Evolutionary conservation across 2,797 vertebrate genomes (phyloP).

Genomic region (Enteromius treurensis): DNA sequence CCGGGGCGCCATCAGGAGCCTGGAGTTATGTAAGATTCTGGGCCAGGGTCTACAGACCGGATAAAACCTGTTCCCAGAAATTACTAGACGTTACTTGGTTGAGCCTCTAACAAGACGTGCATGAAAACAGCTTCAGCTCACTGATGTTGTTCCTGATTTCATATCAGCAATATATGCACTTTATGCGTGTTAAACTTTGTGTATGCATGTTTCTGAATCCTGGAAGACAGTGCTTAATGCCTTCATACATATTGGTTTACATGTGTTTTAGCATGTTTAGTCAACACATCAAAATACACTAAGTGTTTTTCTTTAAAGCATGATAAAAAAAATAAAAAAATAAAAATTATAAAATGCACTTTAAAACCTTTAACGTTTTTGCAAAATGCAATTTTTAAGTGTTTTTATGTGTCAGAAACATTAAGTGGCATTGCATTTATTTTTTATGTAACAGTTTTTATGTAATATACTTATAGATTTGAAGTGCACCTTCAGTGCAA

Average conservation of each 20-base stretch:
- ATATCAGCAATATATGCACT: background rate
- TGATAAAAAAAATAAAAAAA: background rate
- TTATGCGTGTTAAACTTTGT: background rate
- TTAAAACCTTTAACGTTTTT: no score
- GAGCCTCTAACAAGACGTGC: background rate
- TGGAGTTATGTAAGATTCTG: slow-evolving; percentile 81
- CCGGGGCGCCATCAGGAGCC: slow-evolving; percentile 69
- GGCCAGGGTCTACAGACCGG: slow-evolving; percentile 69
- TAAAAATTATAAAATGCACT: no score
- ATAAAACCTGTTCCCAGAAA: background rate
- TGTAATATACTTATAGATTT: background rate
- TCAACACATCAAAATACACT: background rate
- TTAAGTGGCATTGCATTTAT: background rate
- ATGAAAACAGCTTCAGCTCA: background rate
- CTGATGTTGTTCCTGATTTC: background rate
- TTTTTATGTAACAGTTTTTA: background rate
- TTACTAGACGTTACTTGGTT: slow-evolving; percentile 9
- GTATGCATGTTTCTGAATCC: background rate
- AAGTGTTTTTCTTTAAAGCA: background rate
- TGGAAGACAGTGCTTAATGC: background rate
- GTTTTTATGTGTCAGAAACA: background rate
- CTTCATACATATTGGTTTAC: background rate
- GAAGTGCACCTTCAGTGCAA: background rate
- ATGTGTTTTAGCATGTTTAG: background rate
- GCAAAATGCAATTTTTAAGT: background rate